These are phyloP conservation scores for Prunella himalayana DNA, from an alignment of 2,113 vertebrate species.

Conservation along the genomic window DNA sequence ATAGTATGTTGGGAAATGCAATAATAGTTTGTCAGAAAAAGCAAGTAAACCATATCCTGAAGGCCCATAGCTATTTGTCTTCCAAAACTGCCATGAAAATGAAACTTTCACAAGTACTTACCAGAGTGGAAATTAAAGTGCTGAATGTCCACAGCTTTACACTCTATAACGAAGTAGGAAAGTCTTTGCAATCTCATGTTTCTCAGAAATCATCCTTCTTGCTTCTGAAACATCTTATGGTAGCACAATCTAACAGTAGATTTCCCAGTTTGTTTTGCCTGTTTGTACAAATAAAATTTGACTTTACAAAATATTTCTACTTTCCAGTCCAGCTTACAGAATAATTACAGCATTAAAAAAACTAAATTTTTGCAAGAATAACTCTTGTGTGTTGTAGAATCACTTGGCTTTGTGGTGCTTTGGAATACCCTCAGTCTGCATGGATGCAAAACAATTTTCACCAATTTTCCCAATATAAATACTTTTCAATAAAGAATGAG, in stretches of 20 bases:
- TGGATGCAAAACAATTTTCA: neutral
- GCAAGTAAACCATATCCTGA: neutral
- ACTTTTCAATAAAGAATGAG: neutral
- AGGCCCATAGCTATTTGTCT: neutral
- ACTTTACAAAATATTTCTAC: neutral
- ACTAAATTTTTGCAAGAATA: neutral
- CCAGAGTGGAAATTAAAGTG: neutral
- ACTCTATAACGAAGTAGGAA: neutral
- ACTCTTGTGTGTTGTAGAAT: neutral
- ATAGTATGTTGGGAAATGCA: neutral
- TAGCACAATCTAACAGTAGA: neutral
- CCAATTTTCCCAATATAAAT: conserved; percentile 3
- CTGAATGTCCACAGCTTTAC: neutral
- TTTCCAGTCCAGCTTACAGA: neutral
- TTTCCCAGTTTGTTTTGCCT: neutral
- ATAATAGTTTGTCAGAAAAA: conserved; percentile 5
- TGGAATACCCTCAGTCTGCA: neutral
- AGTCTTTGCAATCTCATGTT: neutral
- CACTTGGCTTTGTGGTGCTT: neutral
- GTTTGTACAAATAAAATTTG: neutral
- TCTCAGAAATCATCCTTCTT: neutral
- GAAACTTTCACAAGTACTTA: neutral
- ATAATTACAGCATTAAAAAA: neutral
- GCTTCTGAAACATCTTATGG: neutral
- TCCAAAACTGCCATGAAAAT: neutral